These are phyloP conservation scores for Axinella damicornis DNA, from an alignment of 37 sponge, comb jelly and placozoan species.

Conservation along the genomic window DNA sequence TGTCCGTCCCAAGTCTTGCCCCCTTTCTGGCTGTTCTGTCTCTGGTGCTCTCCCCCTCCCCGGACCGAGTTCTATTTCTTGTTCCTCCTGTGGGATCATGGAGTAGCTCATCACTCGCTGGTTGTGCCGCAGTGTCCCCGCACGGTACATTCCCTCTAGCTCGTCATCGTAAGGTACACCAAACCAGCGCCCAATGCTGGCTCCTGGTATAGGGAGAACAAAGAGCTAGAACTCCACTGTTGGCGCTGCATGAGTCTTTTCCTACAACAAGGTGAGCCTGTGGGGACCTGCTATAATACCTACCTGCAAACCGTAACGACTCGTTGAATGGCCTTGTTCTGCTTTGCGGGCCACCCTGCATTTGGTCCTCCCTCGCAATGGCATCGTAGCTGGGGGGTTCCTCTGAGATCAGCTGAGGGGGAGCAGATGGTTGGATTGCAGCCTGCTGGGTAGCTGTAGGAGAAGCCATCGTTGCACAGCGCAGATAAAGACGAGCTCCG, in stretches of 20 bases:
- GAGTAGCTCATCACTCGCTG: slow-evolving; percentile 6
- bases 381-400: slow-evolving; percentile 38
- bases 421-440: slow-evolving; percentile 4
- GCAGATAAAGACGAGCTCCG: no score
- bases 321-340: neutral
- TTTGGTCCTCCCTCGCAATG: neutral
- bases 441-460: neutral
- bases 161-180: slow-evolving; percentile 31
- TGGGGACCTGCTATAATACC: no score
- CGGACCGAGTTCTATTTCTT: neutral
- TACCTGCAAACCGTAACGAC: slow-evolving; percentile 36
- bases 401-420: neutral
- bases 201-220: neutral
- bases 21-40: neutral
- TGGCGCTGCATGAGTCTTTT: no score
- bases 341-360: neutral
- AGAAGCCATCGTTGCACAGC: no score
- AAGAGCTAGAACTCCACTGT: neutral
- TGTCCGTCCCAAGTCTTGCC: neutral
- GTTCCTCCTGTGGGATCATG: slow-evolving; percentile 1
- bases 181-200: slow-evolving; percentile 34
- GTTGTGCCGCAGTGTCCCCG: slow-evolving; percentile 48
- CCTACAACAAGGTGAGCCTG: no score
- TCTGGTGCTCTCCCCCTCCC: neutral
- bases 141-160: slow-evolving; percentile 14